Evolutionary conservation across 2,797 vertebrate genomes (phyloP), one percentile per base, ranked within the genome.

Genomic region (Betta splendens): DNA sequence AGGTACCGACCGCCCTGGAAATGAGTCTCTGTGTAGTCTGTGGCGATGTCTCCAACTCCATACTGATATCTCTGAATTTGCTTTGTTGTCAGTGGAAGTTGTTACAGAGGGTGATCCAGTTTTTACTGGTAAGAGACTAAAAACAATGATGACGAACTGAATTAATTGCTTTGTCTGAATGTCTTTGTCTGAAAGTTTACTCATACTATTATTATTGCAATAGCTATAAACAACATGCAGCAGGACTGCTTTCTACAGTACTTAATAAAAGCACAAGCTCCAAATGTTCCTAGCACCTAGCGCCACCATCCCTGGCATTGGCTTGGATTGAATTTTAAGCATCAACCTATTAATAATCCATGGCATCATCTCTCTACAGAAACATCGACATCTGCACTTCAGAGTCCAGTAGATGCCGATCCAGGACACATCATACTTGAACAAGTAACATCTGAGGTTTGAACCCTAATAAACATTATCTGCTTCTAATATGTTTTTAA

Each of bases 1-100:
- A 76, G 83, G 85, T 87, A 72, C 58, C 4, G 9, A 72, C 58
- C 4, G 9, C 17, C 31, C 0, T 15, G 15, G 10, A 42, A 44
- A 28, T 29, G 4, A 8, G 3, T 9, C 7, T 0, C 33, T n/a
- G 11, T 29, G 3, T 40, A 33, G 7, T 32, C 1, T 33, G 17
- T 61, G 16, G 31, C 42, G 7, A 29, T 40, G 45, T 37, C 15
- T 25, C 13, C 3, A 58, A 5, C 12, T 31, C 0, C 37, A 22
- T 0, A 5, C n/a, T n/a, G n/a, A n/a, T 35, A 3, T 47, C 51
- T n/a, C 5, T 32, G n/a, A n/a, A 26, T 44, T 54, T 49, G 50
- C n/a, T 13, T 43, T 57, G 22, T 59, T 35, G 0, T 15, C 31
- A 77, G 7, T n/a, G 2, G 70, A 70, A 49, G 25, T 33, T 1